Evolutionary conservation across 1,140 invertebrate species (phyloP), one percentile per base, ranked within the genome.

Genomic region (Megalonaias nervosa): DNA sequence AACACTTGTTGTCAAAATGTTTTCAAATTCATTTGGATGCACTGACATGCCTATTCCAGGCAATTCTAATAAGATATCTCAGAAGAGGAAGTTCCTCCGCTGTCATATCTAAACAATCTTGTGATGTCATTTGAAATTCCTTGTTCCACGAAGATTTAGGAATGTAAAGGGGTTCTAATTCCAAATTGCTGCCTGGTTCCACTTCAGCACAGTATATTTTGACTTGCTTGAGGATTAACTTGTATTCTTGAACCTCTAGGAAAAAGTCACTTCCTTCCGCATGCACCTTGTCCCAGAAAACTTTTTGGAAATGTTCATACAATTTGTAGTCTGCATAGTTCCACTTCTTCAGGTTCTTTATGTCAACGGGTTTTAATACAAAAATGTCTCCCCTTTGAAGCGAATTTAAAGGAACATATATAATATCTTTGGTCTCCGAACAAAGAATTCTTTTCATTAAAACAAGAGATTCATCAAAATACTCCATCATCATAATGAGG

Each of bases 381-480:
- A 82, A 26, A n/a, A 71, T 76, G 11, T 64, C 59, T 77, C 82
- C 84, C 4, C 72, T 26, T 38, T 23, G 57, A 62, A 83, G 82
- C 1, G 67, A 74, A 74, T 88, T 89, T 13, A 85, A 67, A 13
- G 83, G 81, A 26, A 87, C 82, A 74, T 86, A 89, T 31, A 89
- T 58, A 38, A 89, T 84, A 65, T 89, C 88, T 77, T 86, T 81
- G 1, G 84, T 67, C 6, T 79, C 75, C 88, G 87, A 89, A 75
- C 88, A 88, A 65, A 89, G 70, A 48, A 71, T 65, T 55, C 85
- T 77, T 58, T 81, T 83, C 23, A 89, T 64, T 12, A 89, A 71
- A 1, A 89, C 77, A 0, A 89, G 71, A 2, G 87, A 88, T 77
- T 89, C 88, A 59, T 85, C 81, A 60, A 89, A 87, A 69, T 84